phyloP scores from a whole-genome alignment of 2,888 invertebrate genomes.

The Rhagonycha fulva region DNA sequence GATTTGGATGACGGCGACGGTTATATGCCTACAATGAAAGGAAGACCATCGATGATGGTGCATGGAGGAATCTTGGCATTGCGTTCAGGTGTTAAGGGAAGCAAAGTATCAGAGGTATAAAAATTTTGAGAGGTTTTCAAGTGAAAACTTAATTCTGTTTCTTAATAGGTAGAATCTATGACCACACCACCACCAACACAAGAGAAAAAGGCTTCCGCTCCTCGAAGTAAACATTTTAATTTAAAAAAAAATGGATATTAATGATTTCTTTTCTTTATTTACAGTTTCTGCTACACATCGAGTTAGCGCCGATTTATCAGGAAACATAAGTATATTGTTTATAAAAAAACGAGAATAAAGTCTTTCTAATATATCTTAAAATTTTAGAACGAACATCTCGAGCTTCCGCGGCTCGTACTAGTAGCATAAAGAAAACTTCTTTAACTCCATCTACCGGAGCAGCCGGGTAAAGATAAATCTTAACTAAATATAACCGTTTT shows the following conservation, averaged over 20 bases:
- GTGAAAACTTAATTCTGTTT: neutral
- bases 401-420: neutral
- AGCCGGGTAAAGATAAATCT: neutral
- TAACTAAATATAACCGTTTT: neutral
- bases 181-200: neutral
- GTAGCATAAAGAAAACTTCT: neutral
- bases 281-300: neutral
- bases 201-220: neutral
- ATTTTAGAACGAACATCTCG: neutral
- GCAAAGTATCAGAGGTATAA: neutral
- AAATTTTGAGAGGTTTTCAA: neutral
- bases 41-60: slow-evolving; percentile 23
- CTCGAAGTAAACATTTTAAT: neutral
- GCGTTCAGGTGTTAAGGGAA: neutral
- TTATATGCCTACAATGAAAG: neutral
- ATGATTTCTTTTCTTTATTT: neutral
- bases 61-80: slow-evolving; percentile 15
- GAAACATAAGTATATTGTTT: neutral
- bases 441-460: neutral
- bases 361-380: neutral
- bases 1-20: neutral
- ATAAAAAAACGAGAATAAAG: too few relatives aligned
- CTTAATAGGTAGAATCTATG: neutral
- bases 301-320: neutral
- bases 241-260: neutral